These are phyloP conservation scores for Drosophila greeni DNA, from an alignment of 2,888 invertebrate genomes.

Conservation along the genomic window DNA sequence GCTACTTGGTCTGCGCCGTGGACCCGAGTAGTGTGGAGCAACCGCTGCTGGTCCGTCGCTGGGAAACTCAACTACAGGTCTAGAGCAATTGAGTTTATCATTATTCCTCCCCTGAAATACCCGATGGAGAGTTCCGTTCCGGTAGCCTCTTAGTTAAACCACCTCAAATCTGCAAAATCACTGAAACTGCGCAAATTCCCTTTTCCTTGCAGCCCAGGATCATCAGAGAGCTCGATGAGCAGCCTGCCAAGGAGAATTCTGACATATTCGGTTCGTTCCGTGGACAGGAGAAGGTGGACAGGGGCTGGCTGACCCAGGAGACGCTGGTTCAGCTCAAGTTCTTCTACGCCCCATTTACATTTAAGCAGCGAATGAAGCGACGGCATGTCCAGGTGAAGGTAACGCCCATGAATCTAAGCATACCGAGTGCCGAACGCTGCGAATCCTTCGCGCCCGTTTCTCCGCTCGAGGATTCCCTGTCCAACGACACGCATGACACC, in stretches of 20 bases:
- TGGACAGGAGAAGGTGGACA: constrained; percentile 83
- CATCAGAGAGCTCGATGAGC: constrained; percentile 80
- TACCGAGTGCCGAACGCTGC: constrained; percentile 76
- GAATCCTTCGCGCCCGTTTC: constrained; percentile 48
- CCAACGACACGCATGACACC: constrained; percentile 81
- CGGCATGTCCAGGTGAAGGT: constrained; percentile 86
- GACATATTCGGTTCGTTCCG: constrained; percentile 83
- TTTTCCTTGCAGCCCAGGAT: constrained; percentile 80
- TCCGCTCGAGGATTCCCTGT: constrained; percentile 83
- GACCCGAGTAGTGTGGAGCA: constrained; percentile 81
- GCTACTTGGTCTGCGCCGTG: constrained; percentile 87
- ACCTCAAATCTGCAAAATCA: too few relatives aligned
- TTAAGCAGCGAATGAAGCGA: constrained; percentile 85
- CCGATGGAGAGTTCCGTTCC: constrained; percentile 10
- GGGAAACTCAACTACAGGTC: constrained; percentile 87
- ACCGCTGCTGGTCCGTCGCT: constrained; percentile 83
- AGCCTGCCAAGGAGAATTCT: constrained; percentile 52
- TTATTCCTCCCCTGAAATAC: constrained; percentile 13
- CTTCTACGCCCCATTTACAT: constrained; percentile 87
- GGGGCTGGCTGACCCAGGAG: constrained; percentile 91
- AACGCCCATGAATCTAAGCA: constrained; percentile 85
- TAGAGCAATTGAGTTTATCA: constrained; percentile 12
- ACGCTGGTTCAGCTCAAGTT: constrained; percentile 91
- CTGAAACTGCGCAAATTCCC: not conserved
- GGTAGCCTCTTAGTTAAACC: constrained; percentile 6